These are phyloP conservation scores for Acyrthosiphon pisum DNA, from an alignment of 1,140 invertebrate genomes.

Conservation along the genomic window DNA sequence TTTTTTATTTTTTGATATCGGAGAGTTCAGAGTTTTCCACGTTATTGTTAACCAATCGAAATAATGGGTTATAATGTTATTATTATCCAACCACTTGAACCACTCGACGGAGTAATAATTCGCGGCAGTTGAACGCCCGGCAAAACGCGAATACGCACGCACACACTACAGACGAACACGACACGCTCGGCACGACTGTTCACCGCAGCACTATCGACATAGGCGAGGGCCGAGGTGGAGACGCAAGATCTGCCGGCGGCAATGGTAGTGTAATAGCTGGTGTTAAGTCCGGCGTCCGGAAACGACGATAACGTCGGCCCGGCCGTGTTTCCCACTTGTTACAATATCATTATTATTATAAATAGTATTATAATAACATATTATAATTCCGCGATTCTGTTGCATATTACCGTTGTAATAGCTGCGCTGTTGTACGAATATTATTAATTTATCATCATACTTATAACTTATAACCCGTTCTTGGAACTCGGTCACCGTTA, in stretches of 20 bases:
- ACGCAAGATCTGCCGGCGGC: background rate
- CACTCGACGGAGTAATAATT: too few species aligned
- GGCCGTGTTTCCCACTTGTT: too few species aligned
- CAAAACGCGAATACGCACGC: background rate
- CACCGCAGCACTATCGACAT: too few species aligned
- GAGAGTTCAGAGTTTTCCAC: background rate
- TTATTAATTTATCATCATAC: too few species aligned
- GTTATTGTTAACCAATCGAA: background rate
- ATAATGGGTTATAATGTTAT: too few species aligned
- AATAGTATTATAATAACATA: too few species aligned
- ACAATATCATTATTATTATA: too few species aligned
- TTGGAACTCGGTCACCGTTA: too few species aligned
- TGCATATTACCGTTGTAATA: background rate
- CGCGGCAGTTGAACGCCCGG: background rate
- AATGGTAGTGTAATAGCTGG: background rate
- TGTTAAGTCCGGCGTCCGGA: background rate
- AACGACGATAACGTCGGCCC: background rate
- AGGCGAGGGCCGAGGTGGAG: background rate
- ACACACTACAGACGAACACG: background rate
- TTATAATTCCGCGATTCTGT: background rate
- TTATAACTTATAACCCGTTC: too few species aligned
- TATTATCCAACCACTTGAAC: background rate
- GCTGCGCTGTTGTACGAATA: too few species aligned
- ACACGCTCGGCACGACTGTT: background rate
- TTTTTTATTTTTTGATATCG: background rate